These are phyloP conservation scores for Calliphora vomitoria DNA, from an alignment of 2,888 invertebrate species.

Conservation along the genomic window DNA sequence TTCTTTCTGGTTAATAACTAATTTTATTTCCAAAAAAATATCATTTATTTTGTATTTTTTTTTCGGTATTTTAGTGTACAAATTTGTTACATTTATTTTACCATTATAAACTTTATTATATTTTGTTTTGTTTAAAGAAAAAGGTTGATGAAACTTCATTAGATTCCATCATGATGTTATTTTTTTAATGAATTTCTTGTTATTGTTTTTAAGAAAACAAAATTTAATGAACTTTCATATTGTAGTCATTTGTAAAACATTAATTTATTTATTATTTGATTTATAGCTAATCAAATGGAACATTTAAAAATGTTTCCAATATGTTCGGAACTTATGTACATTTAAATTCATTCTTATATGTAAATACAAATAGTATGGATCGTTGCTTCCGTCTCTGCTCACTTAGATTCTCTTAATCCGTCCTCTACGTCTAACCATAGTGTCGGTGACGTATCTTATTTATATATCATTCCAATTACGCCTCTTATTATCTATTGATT, in stretches of 20 bases:
- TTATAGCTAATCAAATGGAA: constrained; percentile 24
- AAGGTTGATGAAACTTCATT: constrained; percentile 55
- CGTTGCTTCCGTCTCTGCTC: too few species aligned
- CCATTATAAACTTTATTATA: constrained; percentile 23
- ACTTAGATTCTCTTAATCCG: too few species aligned
- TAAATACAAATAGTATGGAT: too few species aligned
- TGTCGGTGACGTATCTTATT: too few species aligned
- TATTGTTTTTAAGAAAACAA: constrained; percentile 14
- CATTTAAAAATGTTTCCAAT: not conserved
- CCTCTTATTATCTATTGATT: too few species aligned
- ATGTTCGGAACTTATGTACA: not conserved
- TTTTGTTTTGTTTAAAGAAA: constrained; percentile 12
- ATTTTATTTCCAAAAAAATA: constrained; percentile 15
- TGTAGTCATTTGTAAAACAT: constrained; percentile 42
- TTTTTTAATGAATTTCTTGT: constrained; percentile 37
- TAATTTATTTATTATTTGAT: constrained; percentile 49
- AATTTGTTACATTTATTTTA: constrained; percentile 61
- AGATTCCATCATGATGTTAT: constrained; percentile 13
- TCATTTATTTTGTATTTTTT: constrained; percentile 48
- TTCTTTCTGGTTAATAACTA: constrained; percentile 13
- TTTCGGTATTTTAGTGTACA: constrained; percentile 27
- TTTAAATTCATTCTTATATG: not conserved
- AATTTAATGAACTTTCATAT: constrained; percentile 54
- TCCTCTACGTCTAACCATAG: too few species aligned
- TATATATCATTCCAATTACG: too few species aligned